Conservation (phyloP, 2,113 vertebrate species). For the Sylvilagus bachmani region DNA sequence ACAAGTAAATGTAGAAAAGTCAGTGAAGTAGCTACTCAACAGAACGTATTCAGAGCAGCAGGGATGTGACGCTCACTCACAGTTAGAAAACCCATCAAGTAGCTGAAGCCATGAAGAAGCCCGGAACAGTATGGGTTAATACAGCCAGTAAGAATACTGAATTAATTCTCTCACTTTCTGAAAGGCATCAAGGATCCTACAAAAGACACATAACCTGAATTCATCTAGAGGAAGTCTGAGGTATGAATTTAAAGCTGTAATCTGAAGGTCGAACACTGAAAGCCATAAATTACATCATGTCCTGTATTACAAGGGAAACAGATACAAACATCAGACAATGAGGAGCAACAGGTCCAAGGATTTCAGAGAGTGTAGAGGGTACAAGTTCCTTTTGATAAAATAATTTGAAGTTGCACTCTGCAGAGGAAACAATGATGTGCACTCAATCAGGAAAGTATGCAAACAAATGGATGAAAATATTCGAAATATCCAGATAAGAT, state of each 20-base stretch:
- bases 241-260: not conserved
- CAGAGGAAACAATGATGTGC: constrained; percentile 10
- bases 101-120: not conserved
- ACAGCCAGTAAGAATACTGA: not conserved
- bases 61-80: not conserved
- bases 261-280: not conserved
- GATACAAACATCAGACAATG: not conserved
- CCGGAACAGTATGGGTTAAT: not conserved
- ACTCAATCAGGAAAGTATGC: not conserved
- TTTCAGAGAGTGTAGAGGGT: not conserved
- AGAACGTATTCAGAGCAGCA: not conserved
- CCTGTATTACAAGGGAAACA: constrained; percentile 36
- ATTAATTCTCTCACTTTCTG: not conserved
- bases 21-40: not conserved
- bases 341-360: constrained; percentile 16
- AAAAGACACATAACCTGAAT: constrained; percentile 36
- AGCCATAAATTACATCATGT: not conserved
- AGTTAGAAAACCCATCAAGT: constrained; percentile 13
- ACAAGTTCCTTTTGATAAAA: constrained; percentile 12
- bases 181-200: not conserved
- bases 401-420: not conserved
- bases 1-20: not conserved
- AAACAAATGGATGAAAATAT: not conserved
- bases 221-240: not conserved
- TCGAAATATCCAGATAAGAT: constrained; percentile 11